Conservation (phyloP, 1,140 invertebrate genomes). For the Diachasmimorpha longicaudata region DNA sequence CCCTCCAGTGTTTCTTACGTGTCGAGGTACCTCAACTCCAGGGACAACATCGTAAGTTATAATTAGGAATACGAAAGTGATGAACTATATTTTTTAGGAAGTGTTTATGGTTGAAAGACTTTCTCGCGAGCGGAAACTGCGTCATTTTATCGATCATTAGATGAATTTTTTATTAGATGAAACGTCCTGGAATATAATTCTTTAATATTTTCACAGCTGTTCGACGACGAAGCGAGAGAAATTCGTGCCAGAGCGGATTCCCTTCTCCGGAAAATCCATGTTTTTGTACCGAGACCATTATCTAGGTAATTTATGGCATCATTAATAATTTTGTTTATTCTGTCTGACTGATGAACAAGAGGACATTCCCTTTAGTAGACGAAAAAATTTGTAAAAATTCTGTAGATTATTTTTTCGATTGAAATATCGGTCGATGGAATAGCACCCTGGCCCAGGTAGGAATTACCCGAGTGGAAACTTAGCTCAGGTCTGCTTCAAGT, state of each 20-base stretch:
- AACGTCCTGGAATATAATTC: background rate
- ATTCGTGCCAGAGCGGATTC: slow-evolving; percentile 79
- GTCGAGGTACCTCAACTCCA: slow-evolving; percentile 79
- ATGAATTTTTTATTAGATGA: background rate
- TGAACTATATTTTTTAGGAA: too few species aligned
- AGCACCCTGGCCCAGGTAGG: too few species aligned
- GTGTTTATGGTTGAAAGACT: background rate
- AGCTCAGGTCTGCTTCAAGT: too few species aligned
- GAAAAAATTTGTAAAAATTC: too few species aligned
- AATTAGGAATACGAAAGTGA: too few species aligned
- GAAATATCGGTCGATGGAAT: too few species aligned
- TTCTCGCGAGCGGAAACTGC: background rate
- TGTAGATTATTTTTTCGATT: too few species aligned
- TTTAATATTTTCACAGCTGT: slow-evolving; percentile 65
- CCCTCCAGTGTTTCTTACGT: slow-evolving; percentile 68
- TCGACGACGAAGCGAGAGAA: slow-evolving; percentile 78
- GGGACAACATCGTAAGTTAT: slow-evolving; percentile 71
- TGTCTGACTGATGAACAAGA: too few species aligned
- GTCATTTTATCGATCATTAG: background rate
- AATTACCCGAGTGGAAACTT: too few species aligned
- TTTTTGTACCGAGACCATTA: slow-evolving; percentile 71
- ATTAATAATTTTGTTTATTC: slow-evolving; percentile 8
- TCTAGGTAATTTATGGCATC: slow-evolving; percentile 56
- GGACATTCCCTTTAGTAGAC: too few species aligned
- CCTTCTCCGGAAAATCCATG: slow-evolving; percentile 74